phyloP scores from a whole-genome alignment of 2,113 vertebrate genomes.

The Lagopus muta region DNA sequence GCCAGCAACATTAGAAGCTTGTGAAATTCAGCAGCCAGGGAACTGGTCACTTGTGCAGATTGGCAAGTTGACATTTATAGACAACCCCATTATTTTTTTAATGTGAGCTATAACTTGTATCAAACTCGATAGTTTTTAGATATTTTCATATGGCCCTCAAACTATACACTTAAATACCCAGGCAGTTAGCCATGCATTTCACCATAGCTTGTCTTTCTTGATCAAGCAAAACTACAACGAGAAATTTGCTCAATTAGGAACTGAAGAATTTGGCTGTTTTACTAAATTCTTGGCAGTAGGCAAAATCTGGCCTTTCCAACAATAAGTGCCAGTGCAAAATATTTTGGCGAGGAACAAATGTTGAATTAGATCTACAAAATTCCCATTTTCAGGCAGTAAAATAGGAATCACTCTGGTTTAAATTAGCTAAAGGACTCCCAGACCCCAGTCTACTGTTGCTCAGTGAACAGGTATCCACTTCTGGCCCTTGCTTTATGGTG shows the following conservation, averaged over 20 bases:
- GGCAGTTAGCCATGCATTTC: neutral
- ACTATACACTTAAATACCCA: neutral
- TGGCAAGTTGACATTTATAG: neutral
- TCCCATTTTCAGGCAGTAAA: conserved; percentile 35
- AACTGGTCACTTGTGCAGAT: neutral
- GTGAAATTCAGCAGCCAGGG: neutral
- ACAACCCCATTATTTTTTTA: neutral
- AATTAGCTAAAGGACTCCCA: conserved; percentile 34
- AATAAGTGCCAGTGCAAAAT: conserved; percentile 54
- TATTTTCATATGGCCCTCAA: neutral
- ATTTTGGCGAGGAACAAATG: conserved; percentile 45
- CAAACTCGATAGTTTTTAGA: neutral
- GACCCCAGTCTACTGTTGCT: neutral
- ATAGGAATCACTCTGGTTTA: conserved; percentile 33
- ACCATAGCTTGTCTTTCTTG: neutral
- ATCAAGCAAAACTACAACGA: conserved; percentile 42
- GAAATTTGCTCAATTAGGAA: conserved; percentile 56
- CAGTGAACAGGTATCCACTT: conserved; percentile 24
- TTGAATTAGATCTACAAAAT: conserved; percentile 48
- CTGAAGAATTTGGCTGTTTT: conserved; percentile 38
- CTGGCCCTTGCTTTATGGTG: neutral
- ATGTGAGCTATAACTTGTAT: neutral
- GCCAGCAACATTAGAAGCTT: neutral
- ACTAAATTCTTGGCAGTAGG: conserved; percentile 5
- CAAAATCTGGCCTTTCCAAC: conserved; percentile 37